A percentile compares a stretch with the other conserved stretches of the same genome.
phyloP scores from a whole-genome alignment of 2,113 vertebrate genomes.

The Myrmecobius fasciatus region DNA sequence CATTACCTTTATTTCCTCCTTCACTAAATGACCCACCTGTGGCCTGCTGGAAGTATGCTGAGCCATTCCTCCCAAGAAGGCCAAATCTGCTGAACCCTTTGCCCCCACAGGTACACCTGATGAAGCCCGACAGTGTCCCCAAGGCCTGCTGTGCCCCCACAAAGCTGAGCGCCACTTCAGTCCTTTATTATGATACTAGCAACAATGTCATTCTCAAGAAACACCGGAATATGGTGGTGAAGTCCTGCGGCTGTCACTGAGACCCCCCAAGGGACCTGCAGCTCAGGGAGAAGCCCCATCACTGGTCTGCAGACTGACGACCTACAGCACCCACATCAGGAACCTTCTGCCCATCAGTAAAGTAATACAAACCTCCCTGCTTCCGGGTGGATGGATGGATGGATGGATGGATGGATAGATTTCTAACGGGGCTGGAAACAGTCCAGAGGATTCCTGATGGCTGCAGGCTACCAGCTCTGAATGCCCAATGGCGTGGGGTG shows the following conservation, averaged over 20 bases:
- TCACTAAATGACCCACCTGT: not conserved
- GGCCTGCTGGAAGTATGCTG: not conserved
- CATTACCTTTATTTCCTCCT: not conserved
- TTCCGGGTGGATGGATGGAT: not conserved
- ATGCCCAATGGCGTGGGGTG: not conserved
- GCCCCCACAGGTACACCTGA: conserved; percentile 89
- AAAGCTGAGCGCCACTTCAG: conserved; percentile 95
- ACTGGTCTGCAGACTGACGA: rapidly evolving
- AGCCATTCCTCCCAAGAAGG: not conserved
- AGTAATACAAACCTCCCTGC: not conserved
- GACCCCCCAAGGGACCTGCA: rapidly evolving
- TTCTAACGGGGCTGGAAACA: not conserved
- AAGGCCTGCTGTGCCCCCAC: conserved; percentile 96
- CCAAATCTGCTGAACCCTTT: not conserved
- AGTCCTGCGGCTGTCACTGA: conserved; percentile 94
- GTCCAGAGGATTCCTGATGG: not conserved
- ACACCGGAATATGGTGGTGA: conserved; percentile 98
- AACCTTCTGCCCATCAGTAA: not conserved
- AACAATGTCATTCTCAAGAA: conserved; percentile 98
- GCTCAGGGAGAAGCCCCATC: rapidly evolving
- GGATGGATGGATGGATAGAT: not conserved
- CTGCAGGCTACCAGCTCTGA: not conserved
- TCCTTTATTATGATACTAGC: conserved; percentile 97
- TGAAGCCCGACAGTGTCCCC: conserved; percentile 94
- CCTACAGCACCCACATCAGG: not conserved